phyloP scores from a whole-genome alignment of 2,113 vertebrate species.

The Chionis minor region DNA sequence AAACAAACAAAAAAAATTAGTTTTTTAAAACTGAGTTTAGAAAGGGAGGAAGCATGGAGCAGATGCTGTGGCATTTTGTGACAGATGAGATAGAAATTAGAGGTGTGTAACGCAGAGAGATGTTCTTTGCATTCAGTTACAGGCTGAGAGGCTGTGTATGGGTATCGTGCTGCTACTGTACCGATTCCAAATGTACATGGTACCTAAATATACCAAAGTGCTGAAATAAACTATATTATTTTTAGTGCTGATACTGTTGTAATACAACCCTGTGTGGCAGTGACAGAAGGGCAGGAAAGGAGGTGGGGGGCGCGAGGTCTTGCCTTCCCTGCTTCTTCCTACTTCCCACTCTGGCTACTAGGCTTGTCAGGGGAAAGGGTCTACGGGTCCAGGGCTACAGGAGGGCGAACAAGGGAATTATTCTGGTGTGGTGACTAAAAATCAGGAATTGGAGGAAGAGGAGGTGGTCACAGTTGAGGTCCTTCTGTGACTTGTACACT shows the following conservation, averaged over 20 bases:
- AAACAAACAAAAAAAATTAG: rapidly evolving
- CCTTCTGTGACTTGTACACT: background rate
- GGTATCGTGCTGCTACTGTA: background rate
- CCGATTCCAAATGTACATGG: rapidly evolving
- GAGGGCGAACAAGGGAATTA: background rate
- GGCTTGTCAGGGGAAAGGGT: background rate
- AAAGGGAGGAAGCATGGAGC: background rate
- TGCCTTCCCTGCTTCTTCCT: background rate
- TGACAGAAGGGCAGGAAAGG: background rate
- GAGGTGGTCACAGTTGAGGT: background rate
- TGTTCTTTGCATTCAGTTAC: background rate
- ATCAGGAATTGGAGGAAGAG: background rate
- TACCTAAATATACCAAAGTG: background rate
- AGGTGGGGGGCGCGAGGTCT: background rate
- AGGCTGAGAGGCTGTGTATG: background rate
- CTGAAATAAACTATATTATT: background rate
- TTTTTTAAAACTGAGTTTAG: background rate
- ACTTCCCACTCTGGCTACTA: background rate
- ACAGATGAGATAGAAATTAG: background rate
- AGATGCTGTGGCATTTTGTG: background rate
- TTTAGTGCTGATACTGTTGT: background rate
- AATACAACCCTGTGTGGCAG: background rate
- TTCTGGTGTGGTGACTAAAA: background rate
- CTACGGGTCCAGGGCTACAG: background rate
- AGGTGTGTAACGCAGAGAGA: rapidly evolving